Base-by-base conservation (phyloP, 2,113 vertebrate species). In the Rhagologus leucostigma region DNA sequence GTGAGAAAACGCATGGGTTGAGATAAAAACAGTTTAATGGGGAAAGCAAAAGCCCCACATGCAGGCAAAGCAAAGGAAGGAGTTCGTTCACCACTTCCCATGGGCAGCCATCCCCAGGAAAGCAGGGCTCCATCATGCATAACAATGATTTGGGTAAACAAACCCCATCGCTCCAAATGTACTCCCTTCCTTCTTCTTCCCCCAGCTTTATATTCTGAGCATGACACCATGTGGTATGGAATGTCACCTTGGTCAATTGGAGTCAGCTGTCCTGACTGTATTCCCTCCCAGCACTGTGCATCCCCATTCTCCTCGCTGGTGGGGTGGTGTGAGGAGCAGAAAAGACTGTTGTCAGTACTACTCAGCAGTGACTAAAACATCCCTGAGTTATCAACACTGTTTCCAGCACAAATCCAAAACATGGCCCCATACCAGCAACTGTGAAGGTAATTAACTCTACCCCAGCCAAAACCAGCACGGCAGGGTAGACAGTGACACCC, bases 401-500 rank as follows among this genome's bases (percentile, higher is more conserved):
- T 83, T 47, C 53, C 17, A 62, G 24, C 30, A 27, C 39, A 69
- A 47, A 55, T 62, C 32, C 35, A 13, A n/a, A 62, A 27, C 55
- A 4, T 32, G 17, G 11, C 26, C 26, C 17, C 12, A 2, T 35
- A 49, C 24, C 85, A 49, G 0, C 20, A 41, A 1, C 65, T 71
- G 49, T 21, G 57, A 22, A 49, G 49, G 26, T 30, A 55, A 47
- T 87, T 63, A 39, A 49, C 21, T 62, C 44, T 26, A 10, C 24
- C 14, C 30, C 10, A n/a, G 65, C 20, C n/a, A 41, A n/a, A 63
- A 15, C 11, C 30, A n/a, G 23, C 39, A 4, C 1, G 1, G 19
- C 0, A 0, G 16, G 39, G 50, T 29, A 33, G 42, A 7, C 30
- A 24, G 49, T 23, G 41, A 16, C 32, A 6, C 20, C 7, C 27